Evolutionary conservation across 1,140 invertebrate genomes (phyloP), one percentile per base, ranked within the genome.

Genomic region (Dendrolimus punctatus): DNA sequence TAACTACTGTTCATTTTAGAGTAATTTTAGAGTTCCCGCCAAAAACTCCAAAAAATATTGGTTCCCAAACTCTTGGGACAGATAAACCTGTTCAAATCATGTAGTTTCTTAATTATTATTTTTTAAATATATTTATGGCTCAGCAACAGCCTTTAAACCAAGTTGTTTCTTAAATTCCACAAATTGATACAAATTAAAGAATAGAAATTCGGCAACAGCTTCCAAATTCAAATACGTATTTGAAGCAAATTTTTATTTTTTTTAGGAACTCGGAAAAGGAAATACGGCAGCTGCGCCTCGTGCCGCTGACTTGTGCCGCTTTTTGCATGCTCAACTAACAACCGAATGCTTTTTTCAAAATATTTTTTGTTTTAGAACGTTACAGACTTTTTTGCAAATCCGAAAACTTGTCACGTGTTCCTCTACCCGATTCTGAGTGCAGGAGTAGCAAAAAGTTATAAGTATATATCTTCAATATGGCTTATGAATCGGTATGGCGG

Each of bases 261-360:
- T 75, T 67, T 71, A 64, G 57, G 38, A 37, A 48, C 60, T 83
- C 73, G 79, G 80, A 85, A 85, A 75, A 82, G 81, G 81, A 85
- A 85, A 66, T 75, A 50, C 62, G 63, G 68, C 76, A 85, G 81
- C 80, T 83, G 80, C 76, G 73, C 52, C 76, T 72, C 73, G 78
- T 77, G 79, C 71, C 79, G 66, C 64, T 71, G 64, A 66, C 69
- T 51, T 55, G 60, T 58, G 58, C 66, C 59, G 62, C 67, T 74
- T 76, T 80, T 80, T 83, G 75, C 76, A 72, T 54, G 68, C 71
- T 67, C 70, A 69, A 76, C 73, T 71, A 66, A 56, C 67, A 66
- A 58, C 65, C 66, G 46, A 54, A 43, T 7, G n/a, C 64, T 60
- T 72, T 74, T 72, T 73, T 75, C 62, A 62, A 48, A 23, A 44